Conservation (phyloP, 2,113 vertebrate species). For the Erinaceus europaeus region DNA sequence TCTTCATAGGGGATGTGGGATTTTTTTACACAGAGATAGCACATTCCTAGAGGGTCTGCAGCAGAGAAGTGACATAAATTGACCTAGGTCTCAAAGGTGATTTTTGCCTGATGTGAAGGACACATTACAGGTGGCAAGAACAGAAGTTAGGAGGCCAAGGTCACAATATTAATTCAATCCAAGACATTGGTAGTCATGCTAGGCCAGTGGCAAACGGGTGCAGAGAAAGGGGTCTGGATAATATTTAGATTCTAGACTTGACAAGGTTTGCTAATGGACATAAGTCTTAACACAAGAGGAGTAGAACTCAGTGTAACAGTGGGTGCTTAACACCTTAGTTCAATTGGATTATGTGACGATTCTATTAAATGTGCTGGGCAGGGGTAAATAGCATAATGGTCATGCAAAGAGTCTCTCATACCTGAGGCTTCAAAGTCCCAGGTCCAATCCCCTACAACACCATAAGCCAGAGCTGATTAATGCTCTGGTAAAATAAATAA, state of each 20-base stretch:
- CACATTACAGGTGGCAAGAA: neutral
- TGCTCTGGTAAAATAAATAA: no score
- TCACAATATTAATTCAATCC: neutral
- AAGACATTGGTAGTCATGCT: neutral
- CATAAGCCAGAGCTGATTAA: no score
- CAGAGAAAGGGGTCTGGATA: neutral
- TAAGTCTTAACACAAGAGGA: neutral
- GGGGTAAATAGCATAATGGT: no score
- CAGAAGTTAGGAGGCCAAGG: conserved; percentile 10
- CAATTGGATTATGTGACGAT: conserved; percentile 15
- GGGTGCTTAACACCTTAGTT: neutral
- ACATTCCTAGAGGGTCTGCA: neutral
- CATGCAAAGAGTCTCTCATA: no score
- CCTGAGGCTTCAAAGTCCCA: no score
- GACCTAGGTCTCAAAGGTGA: neutral
- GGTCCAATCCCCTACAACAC: no score
- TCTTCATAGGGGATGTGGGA: neutral
- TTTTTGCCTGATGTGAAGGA: neutral
- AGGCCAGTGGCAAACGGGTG: neutral
- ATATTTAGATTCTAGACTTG: neutral
- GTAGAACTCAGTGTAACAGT: neutral
- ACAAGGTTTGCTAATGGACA: conserved; percentile 6
- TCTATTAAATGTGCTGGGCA: neutral
- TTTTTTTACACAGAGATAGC: neutral
- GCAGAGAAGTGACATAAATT: neutral